phyloP scores from a whole-genome alignment of 2,113 vertebrate species.

The Vulpes lagopus region DNA sequence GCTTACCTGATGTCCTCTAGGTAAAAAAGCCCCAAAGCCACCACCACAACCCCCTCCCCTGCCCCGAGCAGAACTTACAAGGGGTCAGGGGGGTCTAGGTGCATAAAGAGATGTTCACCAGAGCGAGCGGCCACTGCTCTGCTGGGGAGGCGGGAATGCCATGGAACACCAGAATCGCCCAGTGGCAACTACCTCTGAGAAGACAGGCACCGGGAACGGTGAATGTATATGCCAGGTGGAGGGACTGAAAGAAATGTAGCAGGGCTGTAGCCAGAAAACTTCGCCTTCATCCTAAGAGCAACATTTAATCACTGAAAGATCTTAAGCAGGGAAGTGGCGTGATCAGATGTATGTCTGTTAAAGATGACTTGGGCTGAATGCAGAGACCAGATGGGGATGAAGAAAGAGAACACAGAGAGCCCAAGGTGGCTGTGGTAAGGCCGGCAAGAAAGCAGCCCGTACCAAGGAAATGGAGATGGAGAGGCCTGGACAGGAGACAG shows the following conservation, averaged over 20 bases:
- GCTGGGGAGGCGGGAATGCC: not conserved
- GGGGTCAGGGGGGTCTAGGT: not conserved
- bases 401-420: not conserved
- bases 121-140: not conserved
- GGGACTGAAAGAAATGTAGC: not conserved
- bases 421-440: not conserved
- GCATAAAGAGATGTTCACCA: not conserved
- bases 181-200: not conserved
- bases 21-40: constrained; percentile 20
- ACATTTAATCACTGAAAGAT: not conserved
- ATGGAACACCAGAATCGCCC: not conserved
- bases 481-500: not conserved
- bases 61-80: not conserved
- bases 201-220: not conserved
- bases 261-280: not conserved
- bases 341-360: not conserved
- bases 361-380: not conserved
- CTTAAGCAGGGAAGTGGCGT: not conserved
- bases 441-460: not conserved
- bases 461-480: not conserved
- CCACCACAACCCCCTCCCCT: not conserved
- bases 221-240: not conserved
- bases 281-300: not conserved
- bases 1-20: not conserved
- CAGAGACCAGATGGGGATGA: not conserved